These are phyloP conservation scores for Lamellibrachia satsuma DNA, from an alignment of 2,888 invertebrate species.

Conservation along the genomic window DNA sequence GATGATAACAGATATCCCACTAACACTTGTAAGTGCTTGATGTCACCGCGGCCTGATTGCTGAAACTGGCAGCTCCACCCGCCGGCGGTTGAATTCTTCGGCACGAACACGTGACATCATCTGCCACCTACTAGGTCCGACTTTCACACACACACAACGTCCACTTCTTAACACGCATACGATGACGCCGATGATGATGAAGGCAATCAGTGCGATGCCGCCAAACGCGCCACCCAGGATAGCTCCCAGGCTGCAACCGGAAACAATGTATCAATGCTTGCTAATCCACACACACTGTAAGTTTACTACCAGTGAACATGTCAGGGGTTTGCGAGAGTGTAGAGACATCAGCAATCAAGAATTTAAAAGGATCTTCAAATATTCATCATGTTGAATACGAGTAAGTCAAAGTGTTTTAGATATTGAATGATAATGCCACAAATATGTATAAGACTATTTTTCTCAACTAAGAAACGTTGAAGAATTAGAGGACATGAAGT, in stretches of 20 bases:
- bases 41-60: not conserved
- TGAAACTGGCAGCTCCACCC: not conserved
- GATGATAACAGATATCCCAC: not conserved
- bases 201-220: not conserved
- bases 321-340: too few species aligned
- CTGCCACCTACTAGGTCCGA: not conserved
- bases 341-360: too few species aligned
- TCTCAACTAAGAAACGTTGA: too few species aligned
- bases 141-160: not conserved
- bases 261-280: too few species aligned
- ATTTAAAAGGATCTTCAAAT: too few species aligned
- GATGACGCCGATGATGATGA: not conserved
- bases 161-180: not conserved
- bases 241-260: not conserved
- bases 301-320: too few species aligned
- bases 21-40: not conserved
- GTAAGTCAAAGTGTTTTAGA: too few species aligned
- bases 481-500: too few species aligned
- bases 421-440: too few species aligned
- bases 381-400: too few species aligned
- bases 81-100: not conserved
- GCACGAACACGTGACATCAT: not conserved
- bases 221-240: not conserved
- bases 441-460: too few species aligned
- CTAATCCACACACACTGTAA: too few species aligned